These are phyloP conservation scores for Protonemura montana DNA, from an alignment of 2,888 invertebrate species.

Conservation along the genomic window DNA sequence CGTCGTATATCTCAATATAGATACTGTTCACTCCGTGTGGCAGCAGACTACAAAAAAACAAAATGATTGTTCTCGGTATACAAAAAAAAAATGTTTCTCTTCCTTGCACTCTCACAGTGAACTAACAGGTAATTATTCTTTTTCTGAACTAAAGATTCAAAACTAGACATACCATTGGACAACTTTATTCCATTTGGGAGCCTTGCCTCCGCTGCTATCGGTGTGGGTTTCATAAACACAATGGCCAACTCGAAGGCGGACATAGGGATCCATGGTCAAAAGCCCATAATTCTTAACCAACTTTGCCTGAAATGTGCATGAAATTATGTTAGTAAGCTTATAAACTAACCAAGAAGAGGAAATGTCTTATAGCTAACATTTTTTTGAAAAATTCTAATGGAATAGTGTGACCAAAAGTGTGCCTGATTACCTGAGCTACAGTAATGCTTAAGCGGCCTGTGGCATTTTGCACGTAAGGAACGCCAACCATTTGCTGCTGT, in stretches of 20 bases:
- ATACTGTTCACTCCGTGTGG: constrained; percentile 89
- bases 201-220: constrained; percentile 92
- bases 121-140: too few species aligned
- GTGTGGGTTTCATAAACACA: constrained; percentile 96
- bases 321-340: too few species aligned
- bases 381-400: neutral
- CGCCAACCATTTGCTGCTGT: constrained; percentile 70
- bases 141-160: too few species aligned
- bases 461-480: constrained; percentile 61
- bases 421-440: constrained; percentile 71
- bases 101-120: neutral
- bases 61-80: too few species aligned
- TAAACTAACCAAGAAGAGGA: too few species aligned
- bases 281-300: constrained; percentile 94
- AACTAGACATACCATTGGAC: constrained; percentile 80
- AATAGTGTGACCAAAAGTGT: neutral
- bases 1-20: constrained; percentile 95
- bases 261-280: constrained; percentile 96
- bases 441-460: constrained; percentile 83
- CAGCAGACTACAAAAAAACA: constrained; percentile 70
- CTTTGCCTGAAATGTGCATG: constrained; percentile 69
- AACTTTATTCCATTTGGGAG: constrained; percentile 95
- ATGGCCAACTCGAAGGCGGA: constrained; percentile 90
- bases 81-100: neutral
- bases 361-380: too few species aligned